Evolutionary conservation across 2,113 vertebrate species (phyloP), one percentile per base, ranked within the genome.

Genomic region (Epinephelus lanceolatus): DNA sequence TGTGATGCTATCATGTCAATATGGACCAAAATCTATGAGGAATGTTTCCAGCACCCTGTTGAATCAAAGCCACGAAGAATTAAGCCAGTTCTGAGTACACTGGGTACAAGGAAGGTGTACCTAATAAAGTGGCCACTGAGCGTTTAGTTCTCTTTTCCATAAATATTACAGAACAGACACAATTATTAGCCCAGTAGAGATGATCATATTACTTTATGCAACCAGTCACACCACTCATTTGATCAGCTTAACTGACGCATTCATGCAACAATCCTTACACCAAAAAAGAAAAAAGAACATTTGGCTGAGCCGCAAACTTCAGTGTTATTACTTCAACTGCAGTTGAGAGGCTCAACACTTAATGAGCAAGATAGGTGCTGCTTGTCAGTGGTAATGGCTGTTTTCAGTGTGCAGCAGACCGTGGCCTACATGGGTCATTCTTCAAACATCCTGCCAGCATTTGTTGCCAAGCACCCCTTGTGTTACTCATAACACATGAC

Each of bases 351-450:
- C 69, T 84, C 80, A 81, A 63, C 47, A 45, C 79, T 80, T 93
- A 93, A 93, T 92, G 91, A 94, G 91, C 78, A 52, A 55, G 84
- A 89, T 90, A 85, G 89, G 89, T 89, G 85, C 84, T 83, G 86
- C 90, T 90, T 91, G 91, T 93, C 92, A 90, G 91, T 33, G 63
- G 61, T 93, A 93, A 93, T 94, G 84, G 91, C 73, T 92, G 91
- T 92, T 90, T 91, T 86, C 86, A 80, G 59, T 85, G 93, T 88
- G 91, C 91, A 92, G 74, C 76, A 79, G 93, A 92, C 88, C 92
- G 27, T 77, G 80, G 71, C 66, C 69, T 71, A 37, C 71, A 55
- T 66, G 76, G 84, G 85, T 90, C 93, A 90, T 92, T 91, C 92
- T 72, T 93, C 92, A 93, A 89, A 92, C 85, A 85, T 91, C 81